Base-by-base conservation (phyloP, 37 sponge, comb jelly and placozoan genomes). In the Lycopodina hypogea region DNA sequence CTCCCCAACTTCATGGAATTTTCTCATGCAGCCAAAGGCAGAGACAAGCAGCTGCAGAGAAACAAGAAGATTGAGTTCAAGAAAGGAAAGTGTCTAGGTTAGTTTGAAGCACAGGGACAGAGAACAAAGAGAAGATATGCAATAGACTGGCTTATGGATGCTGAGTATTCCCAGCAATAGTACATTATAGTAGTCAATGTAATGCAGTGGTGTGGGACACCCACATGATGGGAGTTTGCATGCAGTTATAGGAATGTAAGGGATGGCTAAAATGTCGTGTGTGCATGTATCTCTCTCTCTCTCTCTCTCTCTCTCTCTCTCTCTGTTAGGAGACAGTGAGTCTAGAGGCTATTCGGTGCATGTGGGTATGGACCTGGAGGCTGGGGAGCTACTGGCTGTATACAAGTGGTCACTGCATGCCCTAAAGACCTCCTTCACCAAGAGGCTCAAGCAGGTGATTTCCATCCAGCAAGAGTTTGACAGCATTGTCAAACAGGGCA, bases 401-500 rank as follows among this genome's bases (percentile, higher is more conserved):
- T 87, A 91, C 35, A 84, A 91, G 69, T 91, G 92, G 92, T 39
- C 41, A 18, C 63, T 91, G 39, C 87, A 78, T 56, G 40, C 81
- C 4, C 60, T 75, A 12, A 79, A 69, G 71, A 89, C 58, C 52
- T 40, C 57, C 37, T 71, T 38, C 42, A 17, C 53, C 55, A 52
- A 52, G 84, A 57, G 77, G 83, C 2, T 36, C 63, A 76, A 76
- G 61, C 64, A 78, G 48, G 63, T 65, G 28, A 22, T 19, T 23
- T 84, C 85, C 26, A 87, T 92, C 19, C 69, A 81, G 35, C 74
- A 80, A 36, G 88, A 92, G 78, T 76, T 87, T 62, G 77, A 87
- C 7, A 50, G 37, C 59, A 71, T 80, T 21, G 30, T 68, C 15
- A 42, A 58, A 0, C 72, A 63, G 21, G 74, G 70, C 0, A 26